A percentile compares a stretch with the other conserved stretches of the same genome.
Evolutionary conservation across 1,140 invertebrate species (phyloP).

Genomic region (Pomacea maculata): DNA sequence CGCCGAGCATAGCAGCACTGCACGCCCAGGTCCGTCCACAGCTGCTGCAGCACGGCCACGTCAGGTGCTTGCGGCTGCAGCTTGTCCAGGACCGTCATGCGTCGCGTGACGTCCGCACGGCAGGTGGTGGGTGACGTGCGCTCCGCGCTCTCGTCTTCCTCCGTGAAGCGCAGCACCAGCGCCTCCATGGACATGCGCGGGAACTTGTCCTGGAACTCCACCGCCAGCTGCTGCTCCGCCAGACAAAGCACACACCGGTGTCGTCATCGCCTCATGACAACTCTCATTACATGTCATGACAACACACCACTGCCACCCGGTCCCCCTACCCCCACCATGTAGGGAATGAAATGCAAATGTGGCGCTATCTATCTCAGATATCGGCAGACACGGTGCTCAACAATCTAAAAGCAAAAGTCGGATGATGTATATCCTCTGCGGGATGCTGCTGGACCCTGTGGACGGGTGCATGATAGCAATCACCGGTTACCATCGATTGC

Average conservation of each 20-base stretch:
- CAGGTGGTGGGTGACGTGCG: slow-evolving; percentile 23
- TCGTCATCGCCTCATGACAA: neutral
- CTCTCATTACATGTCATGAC: neutral
- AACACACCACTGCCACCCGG: neutral
- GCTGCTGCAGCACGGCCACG: slow-evolving; percentile 32
- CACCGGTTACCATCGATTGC: no score
- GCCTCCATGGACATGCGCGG: slow-evolving; percentile 36
- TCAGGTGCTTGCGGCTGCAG: slow-evolving; percentile 34
- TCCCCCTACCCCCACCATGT: neutral
- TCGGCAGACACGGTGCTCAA: no score
- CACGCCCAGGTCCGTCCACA: slow-evolving; percentile 44
- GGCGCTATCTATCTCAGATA: no score
- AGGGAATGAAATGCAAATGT: no score
- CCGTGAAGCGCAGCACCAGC: slow-evolving; percentile 35
- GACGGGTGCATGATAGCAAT: no score
- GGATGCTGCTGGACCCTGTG: no score
- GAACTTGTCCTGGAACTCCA: slow-evolving; percentile 40
- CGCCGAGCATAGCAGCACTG: slow-evolving; percentile 42
- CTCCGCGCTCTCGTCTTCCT: slow-evolving; percentile 36
- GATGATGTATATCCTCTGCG: no score
- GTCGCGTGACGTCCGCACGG: slow-evolving; percentile 24
- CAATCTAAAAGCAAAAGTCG: no score
- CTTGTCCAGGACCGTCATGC: slow-evolving; percentile 27
- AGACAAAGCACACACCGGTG: neutral
- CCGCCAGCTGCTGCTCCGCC: slow-evolving; percentile 32